A percentile compares a stretch with the other conserved stretches of the same genome.
Conservation (phyloP, 2,888 invertebrate genomes). For the Pemphredon lugubris region DNA sequence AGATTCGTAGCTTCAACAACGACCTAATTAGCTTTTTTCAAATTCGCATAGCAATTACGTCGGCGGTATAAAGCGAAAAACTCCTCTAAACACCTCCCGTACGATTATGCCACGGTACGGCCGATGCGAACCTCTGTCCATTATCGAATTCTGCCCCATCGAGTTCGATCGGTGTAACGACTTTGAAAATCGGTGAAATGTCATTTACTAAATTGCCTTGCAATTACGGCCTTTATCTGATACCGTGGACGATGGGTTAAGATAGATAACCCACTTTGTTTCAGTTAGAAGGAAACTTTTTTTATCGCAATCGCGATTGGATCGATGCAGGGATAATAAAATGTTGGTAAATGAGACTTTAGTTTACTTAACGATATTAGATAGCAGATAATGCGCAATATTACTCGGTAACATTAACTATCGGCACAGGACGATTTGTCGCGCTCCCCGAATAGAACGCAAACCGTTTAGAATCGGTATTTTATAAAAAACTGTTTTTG, state of each 20-base stretch:
- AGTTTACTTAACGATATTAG: conserved; percentile 55
- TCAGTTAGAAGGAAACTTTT: conserved; percentile 41
- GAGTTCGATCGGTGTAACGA: conserved; percentile 20
- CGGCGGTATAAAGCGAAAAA: neutral
- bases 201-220: conserved; percentile 48
- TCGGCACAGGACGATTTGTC: neutral
- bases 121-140: neutral
- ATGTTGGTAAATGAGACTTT: conserved; percentile 51
- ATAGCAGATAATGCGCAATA: conserved; percentile 46
- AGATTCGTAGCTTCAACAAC: conserved; percentile 64
- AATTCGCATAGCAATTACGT: conserved; percentile 35
- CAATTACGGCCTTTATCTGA: conserved; percentile 46
- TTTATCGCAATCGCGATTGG: conserved; percentile 44
- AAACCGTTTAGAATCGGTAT: neutral
- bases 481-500: too few species aligned
- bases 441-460: neutral
- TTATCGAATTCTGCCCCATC: conserved; percentile 1
- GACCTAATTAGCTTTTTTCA: conserved; percentile 66
- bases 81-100: neutral
- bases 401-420: conserved; percentile 15
- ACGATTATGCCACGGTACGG: neutral
- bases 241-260: conserved; percentile 35
- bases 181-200: conserved; percentile 32
- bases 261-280: conserved; percentile 48
- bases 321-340: conserved; percentile 49